A percentile compares a stretch with the other conserved stretches of the same genome.
Conservation (phyloP, 2,888 invertebrate genomes). For the Leuctra nigra region DNA sequence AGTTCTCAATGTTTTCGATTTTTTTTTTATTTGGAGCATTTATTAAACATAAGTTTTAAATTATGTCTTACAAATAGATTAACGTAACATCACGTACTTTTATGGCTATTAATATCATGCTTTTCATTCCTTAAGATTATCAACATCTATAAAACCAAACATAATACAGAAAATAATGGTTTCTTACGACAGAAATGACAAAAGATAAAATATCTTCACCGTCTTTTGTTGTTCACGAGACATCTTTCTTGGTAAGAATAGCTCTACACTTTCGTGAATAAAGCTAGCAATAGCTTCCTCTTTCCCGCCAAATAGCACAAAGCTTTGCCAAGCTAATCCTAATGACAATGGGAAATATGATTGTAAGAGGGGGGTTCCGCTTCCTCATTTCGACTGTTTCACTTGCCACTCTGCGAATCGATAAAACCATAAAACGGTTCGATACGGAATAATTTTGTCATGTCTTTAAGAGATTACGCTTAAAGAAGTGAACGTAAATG, state of each 20-base stretch:
- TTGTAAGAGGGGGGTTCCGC: slow-evolving; percentile 11
- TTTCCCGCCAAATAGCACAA: slow-evolving; percentile 4
- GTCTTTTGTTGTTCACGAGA: slow-evolving; percentile 10
- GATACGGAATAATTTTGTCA: neutral
- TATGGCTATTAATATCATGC: too few relatives aligned
- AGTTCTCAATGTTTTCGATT: too few relatives aligned
- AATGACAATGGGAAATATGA: slow-evolving; percentile 22
- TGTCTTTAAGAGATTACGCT: too few relatives aligned
- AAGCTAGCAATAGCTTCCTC: neutral
- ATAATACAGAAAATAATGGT: neutral
- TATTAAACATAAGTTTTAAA: too few relatives aligned
- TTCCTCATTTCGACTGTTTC: slow-evolving; percentile 9
- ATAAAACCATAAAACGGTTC: neutral
- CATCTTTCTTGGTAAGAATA: slow-evolving; percentile 7
- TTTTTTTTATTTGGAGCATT: too few relatives aligned
- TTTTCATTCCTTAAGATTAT: too few relatives aligned
- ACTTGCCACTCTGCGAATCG: neutral
- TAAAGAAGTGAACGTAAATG: too few relatives aligned
- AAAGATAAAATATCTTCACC: neutral
- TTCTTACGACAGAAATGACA: slow-evolving; percentile 5
- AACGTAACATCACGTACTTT: too few relatives aligned
- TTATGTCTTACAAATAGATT: too few relatives aligned
- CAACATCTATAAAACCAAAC: slow-evolving; percentile 4
- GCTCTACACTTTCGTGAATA: slow-evolving; percentile 1
- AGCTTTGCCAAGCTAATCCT: slow-evolving; percentile 22